A percentile compares a stretch with the other conserved stretches of the same genome.
Conservation (phyloP, 2,888 invertebrate species). For the Acanthopleura granulata region DNA sequence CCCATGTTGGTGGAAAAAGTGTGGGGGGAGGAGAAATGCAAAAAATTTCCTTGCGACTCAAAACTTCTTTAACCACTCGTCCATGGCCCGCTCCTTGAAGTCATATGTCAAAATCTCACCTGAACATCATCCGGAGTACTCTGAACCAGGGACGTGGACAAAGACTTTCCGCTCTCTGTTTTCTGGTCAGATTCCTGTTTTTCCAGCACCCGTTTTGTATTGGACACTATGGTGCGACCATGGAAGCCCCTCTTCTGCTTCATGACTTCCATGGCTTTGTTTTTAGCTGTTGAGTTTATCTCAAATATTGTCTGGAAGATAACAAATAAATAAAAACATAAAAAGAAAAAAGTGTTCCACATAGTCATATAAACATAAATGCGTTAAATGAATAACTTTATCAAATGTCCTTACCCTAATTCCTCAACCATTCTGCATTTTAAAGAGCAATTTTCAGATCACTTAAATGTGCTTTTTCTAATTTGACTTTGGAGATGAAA, state of each 20-base stretch:
- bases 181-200: constrained; percentile 17
- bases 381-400: no score
- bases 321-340: constrained; percentile 20
- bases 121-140: constrained; percentile 29
- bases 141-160: not conserved
- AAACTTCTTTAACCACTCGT: no score
- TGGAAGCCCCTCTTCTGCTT: constrained; percentile 86
- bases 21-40: no score
- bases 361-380: no score
- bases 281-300: constrained; percentile 85
- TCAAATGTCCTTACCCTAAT: no score
- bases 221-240: constrained; percentile 70
- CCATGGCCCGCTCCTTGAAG: not conserved
- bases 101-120: constrained; percentile 25
- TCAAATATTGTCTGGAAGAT: constrained; percentile 90
- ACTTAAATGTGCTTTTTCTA: no score
- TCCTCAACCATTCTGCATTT: no score
- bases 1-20: no score
- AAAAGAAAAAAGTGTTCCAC: no score
- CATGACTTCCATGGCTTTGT: constrained; percentile 83
- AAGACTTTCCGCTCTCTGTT: constrained; percentile 4
- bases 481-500: no score
- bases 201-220: constrained; percentile 71
- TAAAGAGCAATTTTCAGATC: no score
- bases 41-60: no score